Evolutionary conservation across 2,797 vertebrate genomes (phyloP), one percentile per base, ranked within the genome.

Genomic region (Merluccius polli): DNA sequence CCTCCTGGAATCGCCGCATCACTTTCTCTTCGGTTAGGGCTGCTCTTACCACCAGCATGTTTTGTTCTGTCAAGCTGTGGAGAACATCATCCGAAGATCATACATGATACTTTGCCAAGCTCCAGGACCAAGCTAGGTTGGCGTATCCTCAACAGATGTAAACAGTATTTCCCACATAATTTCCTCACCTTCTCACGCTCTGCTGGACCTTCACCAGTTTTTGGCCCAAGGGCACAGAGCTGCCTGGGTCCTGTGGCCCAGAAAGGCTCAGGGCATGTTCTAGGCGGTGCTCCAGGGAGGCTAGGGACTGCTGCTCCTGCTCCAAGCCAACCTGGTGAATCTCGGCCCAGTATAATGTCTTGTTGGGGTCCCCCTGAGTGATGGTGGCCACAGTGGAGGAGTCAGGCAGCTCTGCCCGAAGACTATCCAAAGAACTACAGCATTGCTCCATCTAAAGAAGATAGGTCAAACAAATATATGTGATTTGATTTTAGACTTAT

Each of bases 401-500:
- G 79, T 95, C 94, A 21, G 92, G 92, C 18, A 95, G 86, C 11
- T 95, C 94, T 38, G 94, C 92, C 86, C 96, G 95, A 76, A 97
- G 93, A 77, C 89, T 92, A 79, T 95, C 93, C n/a, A 97, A 87
- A 77, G 90, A 92, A 79, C 95, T 95, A 83, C 93, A 91, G 90
- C 96, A 95, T 84, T 94, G 93, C 89, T 96, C 94, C 80, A 98
- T 91, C 91, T 89, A 48, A 69, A 72, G 10, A 69, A n/a, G 59
- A 72, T 0, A 52, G 68, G 9, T 75, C 10, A 41, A 27, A 18
- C 18, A 32, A 3, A 15, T 6, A 65, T 38, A 4, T 65, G 24
- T 59, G n/a, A 65, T 65, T 65, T 27, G n/a, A 65, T 27, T 21
- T 21, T 18, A 52, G 44, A 52, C 12, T 35, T 36, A n/a, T 24